Evolutionary conservation across 2,797 vertebrate species (phyloP).

Genomic region (Potorous gilbertii): DNA sequence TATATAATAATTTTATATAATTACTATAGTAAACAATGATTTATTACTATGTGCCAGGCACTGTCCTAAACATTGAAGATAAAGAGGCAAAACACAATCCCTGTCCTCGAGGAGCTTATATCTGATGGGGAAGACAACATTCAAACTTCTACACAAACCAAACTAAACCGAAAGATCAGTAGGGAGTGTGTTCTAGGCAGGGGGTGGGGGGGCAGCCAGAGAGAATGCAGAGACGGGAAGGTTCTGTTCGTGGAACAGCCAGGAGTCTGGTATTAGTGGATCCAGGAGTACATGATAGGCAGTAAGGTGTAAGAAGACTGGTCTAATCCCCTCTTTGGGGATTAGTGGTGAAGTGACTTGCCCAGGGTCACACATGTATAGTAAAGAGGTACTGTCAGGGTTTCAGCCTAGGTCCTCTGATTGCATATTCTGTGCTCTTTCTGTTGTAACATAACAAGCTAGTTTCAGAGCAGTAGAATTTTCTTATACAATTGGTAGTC

Average conservation of each 20-base stretch:
- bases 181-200: neutral
- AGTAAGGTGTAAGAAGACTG: neutral
- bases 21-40: neutral
- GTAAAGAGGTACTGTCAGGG: neutral
- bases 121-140: neutral
- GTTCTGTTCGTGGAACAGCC: neutral
- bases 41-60: neutral
- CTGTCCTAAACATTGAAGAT: no score
- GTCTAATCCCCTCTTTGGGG: neutral
- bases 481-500: neutral
- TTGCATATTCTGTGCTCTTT: neutral
- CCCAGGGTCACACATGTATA: neutral
- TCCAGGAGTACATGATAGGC: neutral
- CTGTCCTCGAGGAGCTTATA: neutral
- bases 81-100: neutral
- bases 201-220: neutral
- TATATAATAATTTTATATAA: no score
- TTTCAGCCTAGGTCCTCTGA: neutral
- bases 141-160: neutral
- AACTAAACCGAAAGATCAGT: neutral
- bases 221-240: neutral
- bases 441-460: neutral
- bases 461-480: slow-evolving; percentile 13
- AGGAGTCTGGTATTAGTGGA: neutral
- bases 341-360: neutral